Conservation (phyloP, 2,113 vertebrate species). For the Sterrhoptilus dennistouni region DNA sequence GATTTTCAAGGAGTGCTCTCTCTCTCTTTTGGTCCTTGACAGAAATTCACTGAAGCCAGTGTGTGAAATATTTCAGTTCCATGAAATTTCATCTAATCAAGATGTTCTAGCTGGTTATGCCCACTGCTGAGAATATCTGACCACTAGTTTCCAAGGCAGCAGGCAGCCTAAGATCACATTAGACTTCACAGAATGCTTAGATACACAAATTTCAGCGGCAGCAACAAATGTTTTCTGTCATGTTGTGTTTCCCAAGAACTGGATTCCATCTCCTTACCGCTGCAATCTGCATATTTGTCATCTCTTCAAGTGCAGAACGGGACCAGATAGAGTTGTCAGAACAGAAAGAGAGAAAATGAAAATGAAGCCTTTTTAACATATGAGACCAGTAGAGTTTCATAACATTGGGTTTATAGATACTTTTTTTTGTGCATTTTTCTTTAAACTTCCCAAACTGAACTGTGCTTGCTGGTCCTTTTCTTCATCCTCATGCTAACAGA, state of each 20-base stretch:
- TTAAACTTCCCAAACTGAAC: not conserved
- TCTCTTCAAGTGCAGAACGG: not conserved
- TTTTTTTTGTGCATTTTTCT: not conserved
- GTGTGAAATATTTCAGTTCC: constrained; percentile 38
- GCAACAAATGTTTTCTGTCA: constrained; percentile 41
- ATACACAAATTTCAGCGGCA: constrained; percentile 18
- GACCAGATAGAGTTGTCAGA: not conserved
- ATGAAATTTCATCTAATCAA: constrained; percentile 51
- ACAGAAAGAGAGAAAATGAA: not conserved
- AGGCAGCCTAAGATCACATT: constrained; percentile 17
- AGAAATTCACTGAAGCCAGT: not conserved
- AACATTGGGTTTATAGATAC: not conserved
- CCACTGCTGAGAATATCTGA: constrained; percentile 35
- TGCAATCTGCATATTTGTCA: not conserved
- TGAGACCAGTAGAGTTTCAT: not conserved
- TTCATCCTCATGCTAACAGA: not conserved
- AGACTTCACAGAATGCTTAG: constrained; percentile 22
- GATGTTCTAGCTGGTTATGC: constrained; percentile 56
- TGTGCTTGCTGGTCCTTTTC: not conserved
- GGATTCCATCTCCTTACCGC: not conserved
- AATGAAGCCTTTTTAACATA: not conserved
- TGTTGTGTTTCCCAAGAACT: not conserved
- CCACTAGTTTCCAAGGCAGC: constrained; percentile 64
- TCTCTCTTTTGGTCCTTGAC: not conserved
- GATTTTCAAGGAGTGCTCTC: not conserved